Evolutionary conservation across 2,888 invertebrate genomes (phyloP), one percentile per base, ranked within the genome.

Genomic region (Corythucha ciliata): DNA sequence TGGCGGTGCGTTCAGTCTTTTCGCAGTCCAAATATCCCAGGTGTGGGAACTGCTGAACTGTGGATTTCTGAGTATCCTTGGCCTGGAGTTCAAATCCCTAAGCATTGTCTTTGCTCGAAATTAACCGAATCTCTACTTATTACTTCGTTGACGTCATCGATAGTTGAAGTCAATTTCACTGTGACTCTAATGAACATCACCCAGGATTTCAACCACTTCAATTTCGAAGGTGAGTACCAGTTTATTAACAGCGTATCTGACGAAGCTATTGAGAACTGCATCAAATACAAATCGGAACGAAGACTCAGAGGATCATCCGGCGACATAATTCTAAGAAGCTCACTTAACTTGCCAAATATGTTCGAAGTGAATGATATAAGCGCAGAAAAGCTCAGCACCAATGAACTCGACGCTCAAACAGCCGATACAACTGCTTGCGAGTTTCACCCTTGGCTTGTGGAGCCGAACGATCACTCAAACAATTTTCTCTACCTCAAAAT

Each of bases 131-230:
- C 78, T 16, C 69, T 82, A 37, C 72, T 76, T 52, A 72, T 83
- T 57, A 75, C 78, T 57, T 80, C 81, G 20, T 72, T 84, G 56
- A 80, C 82, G 12, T 79, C 83, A 2, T 75, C 76, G 42, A 76
- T 79, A 50, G 77, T 86, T 7, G 79, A 83, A 66, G 75, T 86
- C 0, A 80, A 79, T 63, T 85, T 86, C 65, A 76, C 79, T 18
- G 77, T 86, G 6, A 78, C 79, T 12, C 75, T 80, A 66, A 85
- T 89, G 88, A 80, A 81, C 69, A 80, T 84, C 51, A 80, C 82
- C 6, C 82, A 87, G 68, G 83, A 87, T 70, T 83, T 84, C 63
- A 75, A 80, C 51, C 80, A 83, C 64, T 85, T 84, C 68, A 78
- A 79, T 64, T 84, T 87, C 69, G 85, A 86, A 44, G 69, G 67